phyloP scores from a whole-genome alignment of 2,797 vertebrate species.

The Mastacembelus armatus region DNA sequence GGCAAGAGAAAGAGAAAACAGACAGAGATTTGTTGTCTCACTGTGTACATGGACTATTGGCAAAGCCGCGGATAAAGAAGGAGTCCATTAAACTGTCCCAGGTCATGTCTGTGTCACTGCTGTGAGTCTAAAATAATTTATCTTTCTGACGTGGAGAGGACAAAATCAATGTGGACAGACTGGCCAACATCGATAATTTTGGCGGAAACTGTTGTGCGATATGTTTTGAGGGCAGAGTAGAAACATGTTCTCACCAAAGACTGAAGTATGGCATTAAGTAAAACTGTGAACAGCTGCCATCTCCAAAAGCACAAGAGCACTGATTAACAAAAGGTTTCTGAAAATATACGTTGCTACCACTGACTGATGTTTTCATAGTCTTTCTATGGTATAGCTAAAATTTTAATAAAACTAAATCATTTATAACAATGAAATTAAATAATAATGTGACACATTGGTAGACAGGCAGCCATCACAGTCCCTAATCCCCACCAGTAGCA shows the following conservation, averaged over 20 bases:
- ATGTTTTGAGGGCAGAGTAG: slow-evolving; percentile 46
- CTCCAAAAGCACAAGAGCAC: background rate
- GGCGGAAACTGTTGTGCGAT: slow-evolving; percentile 53
- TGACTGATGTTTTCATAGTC: no score
- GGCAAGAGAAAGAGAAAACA: slow-evolving; percentile 33
- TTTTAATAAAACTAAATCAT: no score
- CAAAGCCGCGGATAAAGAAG: slow-evolving; percentile 48
- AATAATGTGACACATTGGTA: no score
- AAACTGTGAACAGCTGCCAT: background rate
- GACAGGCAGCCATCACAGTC: background rate
- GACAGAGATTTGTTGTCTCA: slow-evolving; percentile 59
- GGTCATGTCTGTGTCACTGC: slow-evolving; percentile 46
- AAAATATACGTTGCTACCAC: no score
- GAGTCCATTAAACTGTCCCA: slow-evolving; percentile 61
- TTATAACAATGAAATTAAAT: no score
- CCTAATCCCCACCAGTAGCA: background rate
- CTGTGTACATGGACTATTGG: slow-evolving; percentile 61
- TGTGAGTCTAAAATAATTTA: slow-evolving; percentile 75
- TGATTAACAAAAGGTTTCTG: background rate
- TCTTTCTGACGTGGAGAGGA: slow-evolving; percentile 54
- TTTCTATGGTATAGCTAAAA: background rate
- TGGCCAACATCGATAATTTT: slow-evolving; percentile 42
- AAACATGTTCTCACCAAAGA: slow-evolving; percentile 41
- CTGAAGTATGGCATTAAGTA: background rate
- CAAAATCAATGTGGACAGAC: slow-evolving; percentile 67